Evolutionary conservation across 2,888 invertebrate species (phyloP).

Genomic region (Chironomus tentans): DNA sequence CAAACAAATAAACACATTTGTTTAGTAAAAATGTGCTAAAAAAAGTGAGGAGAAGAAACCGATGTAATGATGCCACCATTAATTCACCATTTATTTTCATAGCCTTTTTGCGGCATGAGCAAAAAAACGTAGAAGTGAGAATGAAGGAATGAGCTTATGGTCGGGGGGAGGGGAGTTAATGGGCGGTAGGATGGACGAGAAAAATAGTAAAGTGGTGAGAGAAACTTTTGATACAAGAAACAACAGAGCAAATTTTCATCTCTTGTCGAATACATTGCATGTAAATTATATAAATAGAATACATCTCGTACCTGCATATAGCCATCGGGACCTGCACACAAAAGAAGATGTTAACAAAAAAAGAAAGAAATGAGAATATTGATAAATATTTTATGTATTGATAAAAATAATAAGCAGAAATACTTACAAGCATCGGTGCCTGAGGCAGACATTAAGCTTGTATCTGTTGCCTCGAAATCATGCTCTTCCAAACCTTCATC

Average conservation of each 20-base stretch:
- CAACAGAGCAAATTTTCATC: too few relatives aligned
- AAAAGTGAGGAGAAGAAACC: neutral
- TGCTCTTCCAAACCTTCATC: slow-evolving; percentile 50
- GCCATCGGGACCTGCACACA: slow-evolving; percentile 59
- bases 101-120: neutral
- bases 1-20: too few relatives aligned
- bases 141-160: neutral
- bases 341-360: neutral
- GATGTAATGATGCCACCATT: slow-evolving; percentile 14
- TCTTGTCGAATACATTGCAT: slow-evolving; percentile 42
- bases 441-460: slow-evolving; percentile 37
- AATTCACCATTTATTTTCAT: slow-evolving; percentile 6
- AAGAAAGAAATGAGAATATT: neutral
- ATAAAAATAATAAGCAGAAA: neutral
- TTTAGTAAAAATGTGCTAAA: too few relatives aligned
- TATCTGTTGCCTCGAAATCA: slow-evolving; percentile 41
- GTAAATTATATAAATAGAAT: neutral
- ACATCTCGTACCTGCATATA: slow-evolving; percentile 62
- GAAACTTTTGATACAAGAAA: too few relatives aligned
- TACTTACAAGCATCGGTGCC: slow-evolving; percentile 43
- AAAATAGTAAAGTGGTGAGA: too few relatives aligned
- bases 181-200: too few relatives aligned
- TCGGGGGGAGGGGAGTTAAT: too few relatives aligned
- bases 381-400: neutral
- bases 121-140: too few relatives aligned